A percentile compares a stretch with the other conserved stretches of the same genome.
These are phyloP conservation scores for Danio jaintianensis DNA, from an alignment of 2,797 vertebrate species.

Conservation along the genomic window DNA sequence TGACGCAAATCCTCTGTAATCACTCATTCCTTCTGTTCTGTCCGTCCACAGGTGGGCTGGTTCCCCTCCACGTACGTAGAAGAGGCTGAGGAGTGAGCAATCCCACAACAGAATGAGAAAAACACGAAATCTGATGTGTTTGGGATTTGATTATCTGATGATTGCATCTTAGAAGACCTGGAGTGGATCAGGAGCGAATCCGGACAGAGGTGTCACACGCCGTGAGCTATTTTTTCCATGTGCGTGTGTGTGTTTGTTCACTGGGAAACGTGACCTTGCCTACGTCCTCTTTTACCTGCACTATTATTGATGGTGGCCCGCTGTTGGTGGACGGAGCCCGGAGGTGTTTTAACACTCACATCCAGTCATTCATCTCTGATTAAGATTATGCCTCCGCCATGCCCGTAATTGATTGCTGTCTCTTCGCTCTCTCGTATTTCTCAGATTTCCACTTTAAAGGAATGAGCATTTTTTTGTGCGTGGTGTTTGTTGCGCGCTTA, in stretches of 20 bases:
- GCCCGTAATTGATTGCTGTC: conserved; percentile 33
- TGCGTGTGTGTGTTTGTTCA: conserved; percentile 31
- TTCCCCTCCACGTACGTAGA: conserved; percentile 98
- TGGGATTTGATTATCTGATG: conserved; percentile 9
- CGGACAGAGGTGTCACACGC: conserved; percentile 8
- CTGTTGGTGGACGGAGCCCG: not conserved
- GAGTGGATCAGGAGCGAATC: not conserved
- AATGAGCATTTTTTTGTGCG: conserved; percentile 21
- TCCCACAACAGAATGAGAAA: not conserved
- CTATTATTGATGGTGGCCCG: conserved; percentile 70
- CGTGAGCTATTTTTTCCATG: conserved; percentile 10
- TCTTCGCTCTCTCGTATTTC: conserved; percentile 31
- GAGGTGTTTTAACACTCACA: conserved; percentile 23
- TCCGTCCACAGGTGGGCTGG: conserved; percentile 90
- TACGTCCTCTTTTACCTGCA: conserved; percentile 63
- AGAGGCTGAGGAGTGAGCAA: conserved; percentile 87
- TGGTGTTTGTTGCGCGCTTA: conserved; percentile 43
- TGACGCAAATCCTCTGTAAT: conserved; percentile 7
- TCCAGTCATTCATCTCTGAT: conserved; percentile 35
- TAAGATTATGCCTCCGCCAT: conserved; percentile 25
- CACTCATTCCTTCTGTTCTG: conserved; percentile 23
- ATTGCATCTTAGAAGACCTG: no score
- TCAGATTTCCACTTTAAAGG: conserved; percentile 38
- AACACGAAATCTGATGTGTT: not conserved
- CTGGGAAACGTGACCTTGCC: conserved; percentile 69